Evolutionary conservation across 2,113 vertebrate species (phyloP).

Genomic region (Seriola quinqueradiata): DNA sequence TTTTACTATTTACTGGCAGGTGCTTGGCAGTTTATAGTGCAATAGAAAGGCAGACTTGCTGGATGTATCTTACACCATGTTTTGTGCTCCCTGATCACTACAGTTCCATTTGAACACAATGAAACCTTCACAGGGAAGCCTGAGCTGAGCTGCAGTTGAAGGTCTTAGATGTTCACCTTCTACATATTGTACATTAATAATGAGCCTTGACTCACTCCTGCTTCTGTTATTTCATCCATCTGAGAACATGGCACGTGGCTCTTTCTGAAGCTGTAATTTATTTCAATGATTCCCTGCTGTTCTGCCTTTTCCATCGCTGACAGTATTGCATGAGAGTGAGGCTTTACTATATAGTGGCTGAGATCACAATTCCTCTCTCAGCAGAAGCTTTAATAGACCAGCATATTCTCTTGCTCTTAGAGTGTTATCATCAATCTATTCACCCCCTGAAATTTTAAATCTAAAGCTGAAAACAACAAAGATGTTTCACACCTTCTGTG

Average conservation of each 20-base stretch:
- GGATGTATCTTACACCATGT: background rate
- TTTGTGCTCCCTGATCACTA: background rate
- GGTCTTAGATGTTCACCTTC: background rate
- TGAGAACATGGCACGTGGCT: background rate
- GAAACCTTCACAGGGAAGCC: background rate
- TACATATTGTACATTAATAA: background rate
- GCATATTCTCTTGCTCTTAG: background rate
- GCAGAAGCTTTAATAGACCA: background rate
- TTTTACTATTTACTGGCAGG: no score
- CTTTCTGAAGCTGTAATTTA: background rate
- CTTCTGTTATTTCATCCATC: background rate
- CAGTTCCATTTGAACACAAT: background rate
- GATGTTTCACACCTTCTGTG: background rate
- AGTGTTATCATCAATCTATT: background rate
- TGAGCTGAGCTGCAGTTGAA: background rate
- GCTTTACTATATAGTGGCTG: conserved; percentile 2
- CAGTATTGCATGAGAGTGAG: background rate
- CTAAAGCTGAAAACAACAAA: conserved; percentile 1
- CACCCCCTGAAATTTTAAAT: background rate
- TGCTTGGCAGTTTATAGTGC: no score
- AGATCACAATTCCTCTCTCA: background rate
- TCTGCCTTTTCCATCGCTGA: conserved; percentile 1
- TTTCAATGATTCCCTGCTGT: background rate
- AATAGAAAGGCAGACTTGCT: no score
- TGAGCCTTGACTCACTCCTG: background rate